These are phyloP conservation scores for Poecilia wingei DNA, from an alignment of 2,797 vertebrate genomes.

Conservation along the genomic window DNA sequence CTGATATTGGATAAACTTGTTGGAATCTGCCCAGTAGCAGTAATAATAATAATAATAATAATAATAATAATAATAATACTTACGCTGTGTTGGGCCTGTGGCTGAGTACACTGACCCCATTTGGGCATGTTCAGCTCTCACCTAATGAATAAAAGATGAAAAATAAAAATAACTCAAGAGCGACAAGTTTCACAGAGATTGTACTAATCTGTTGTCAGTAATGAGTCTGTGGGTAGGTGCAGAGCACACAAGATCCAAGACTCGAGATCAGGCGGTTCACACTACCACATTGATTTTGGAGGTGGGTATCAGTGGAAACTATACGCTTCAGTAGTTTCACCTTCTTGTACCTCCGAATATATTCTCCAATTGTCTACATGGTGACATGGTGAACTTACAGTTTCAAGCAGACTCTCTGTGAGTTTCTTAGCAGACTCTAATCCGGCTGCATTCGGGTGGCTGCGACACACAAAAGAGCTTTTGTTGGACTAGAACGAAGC, in stretches of 20 bases:
- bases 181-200: background rate
- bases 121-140: conserved; percentile 73
- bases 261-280: conserved; percentile 76
- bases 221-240: conserved; percentile 71
- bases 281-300: conserved; percentile 74
- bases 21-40: conserved; percentile 26
- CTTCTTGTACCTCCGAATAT: conserved; percentile 75
- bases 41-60: conserved; percentile 9
- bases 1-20: conserved; percentile 38
- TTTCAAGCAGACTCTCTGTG: conserved; percentile 84
- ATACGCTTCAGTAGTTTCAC: conserved; percentile 72
- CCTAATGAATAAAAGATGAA: conserved; percentile 56
- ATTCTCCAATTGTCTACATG: background rate
- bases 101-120: conserved; percentile 74
- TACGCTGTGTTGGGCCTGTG: conserved; percentile 79
- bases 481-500: conserved; percentile 18
- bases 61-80: conserved; percentile 34
- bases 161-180: conserved; percentile 6
- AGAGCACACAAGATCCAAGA: conserved; percentile 66
- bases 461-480: conserved; percentile 50
- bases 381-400: conserved; percentile 67
- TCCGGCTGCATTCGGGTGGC: conserved; percentile 82
- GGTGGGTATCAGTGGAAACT: conserved; percentile 77
- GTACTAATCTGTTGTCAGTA: background rate
- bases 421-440: conserved; percentile 84